Conservation (phyloP, 2,888 invertebrate species). For the Pseudococcus jackbeardsleyi region DNA sequence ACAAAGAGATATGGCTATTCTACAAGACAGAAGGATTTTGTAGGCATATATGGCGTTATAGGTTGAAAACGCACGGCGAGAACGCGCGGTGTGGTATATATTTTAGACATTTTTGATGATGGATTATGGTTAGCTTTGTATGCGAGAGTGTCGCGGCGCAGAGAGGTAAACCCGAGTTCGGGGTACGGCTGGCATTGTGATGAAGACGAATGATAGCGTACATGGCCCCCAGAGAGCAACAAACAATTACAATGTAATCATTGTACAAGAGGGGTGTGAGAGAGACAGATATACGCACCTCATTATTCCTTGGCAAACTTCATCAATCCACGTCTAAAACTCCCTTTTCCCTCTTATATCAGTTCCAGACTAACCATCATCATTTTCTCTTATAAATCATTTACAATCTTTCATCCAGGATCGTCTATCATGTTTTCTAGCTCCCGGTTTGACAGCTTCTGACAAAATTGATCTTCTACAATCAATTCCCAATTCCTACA, state of each 20-base stretch:
- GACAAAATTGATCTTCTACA: constrained; percentile 65
- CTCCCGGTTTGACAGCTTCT: constrained; percentile 64
- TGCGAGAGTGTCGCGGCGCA: constrained; percentile 61
- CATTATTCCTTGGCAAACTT: constrained; percentile 66
- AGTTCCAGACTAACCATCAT: constrained; percentile 65
- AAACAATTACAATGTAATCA: constrained; percentile 67
- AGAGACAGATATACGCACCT: constrained; percentile 64
- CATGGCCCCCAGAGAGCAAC: constrained; percentile 69
- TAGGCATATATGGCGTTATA: constrained; percentile 64
- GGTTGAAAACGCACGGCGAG: not conserved
- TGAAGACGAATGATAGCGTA: constrained; percentile 70
- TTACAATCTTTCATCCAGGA: constrained; percentile 67
- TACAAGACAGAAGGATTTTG: constrained; percentile 65
- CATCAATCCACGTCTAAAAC: constrained; percentile 67
- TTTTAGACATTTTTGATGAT: constrained; percentile 65
- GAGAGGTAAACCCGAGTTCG: constrained; percentile 67
- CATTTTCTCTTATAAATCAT: constrained; percentile 68
- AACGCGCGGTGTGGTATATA: constrained; percentile 60
- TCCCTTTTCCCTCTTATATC: constrained; percentile 56
- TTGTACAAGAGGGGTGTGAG: constrained; percentile 65
- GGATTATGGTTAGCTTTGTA: constrained; percentile 63
- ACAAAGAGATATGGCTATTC: constrained; percentile 64
- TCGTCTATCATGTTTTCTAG: constrained; percentile 65
- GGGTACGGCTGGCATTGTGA: constrained; percentile 70
- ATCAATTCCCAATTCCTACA: constrained; percentile 59